Conservation (phyloP, 2,797 vertebrate genomes). For the Gadopsis bispinosus region DNA sequence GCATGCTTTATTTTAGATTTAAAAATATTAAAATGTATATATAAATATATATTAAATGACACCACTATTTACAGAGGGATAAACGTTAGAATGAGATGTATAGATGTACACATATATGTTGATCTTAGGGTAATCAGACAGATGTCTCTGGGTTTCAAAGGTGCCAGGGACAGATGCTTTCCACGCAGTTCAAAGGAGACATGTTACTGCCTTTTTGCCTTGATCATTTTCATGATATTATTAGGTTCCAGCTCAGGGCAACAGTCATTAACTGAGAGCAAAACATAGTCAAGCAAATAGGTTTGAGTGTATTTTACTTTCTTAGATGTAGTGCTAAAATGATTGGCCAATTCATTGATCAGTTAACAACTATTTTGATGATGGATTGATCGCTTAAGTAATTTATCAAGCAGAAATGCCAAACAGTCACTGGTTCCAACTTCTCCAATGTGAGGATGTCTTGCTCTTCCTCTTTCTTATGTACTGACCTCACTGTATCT, state of each 20-base stretch:
- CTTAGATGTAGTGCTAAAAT: background rate
- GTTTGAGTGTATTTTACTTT: conserved; percentile 31
- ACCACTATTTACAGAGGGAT: background rate
- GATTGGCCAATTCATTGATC: background rate
- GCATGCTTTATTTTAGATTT: background rate
- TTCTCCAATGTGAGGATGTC: conserved; percentile 1
- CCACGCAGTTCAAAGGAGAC: conserved; percentile 80
- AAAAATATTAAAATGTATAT: conserved; percentile 6
- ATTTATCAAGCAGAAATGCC: background rate
- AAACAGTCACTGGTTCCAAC: background rate
- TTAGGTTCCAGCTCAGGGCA: conserved; percentile 74
- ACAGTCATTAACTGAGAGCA: conserved; percentile 22
- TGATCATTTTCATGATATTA: conserved; percentile 79
- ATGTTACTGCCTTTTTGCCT: conserved; percentile 72
- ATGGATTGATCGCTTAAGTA: background rate
- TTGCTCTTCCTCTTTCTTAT: background rate
- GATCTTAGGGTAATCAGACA: conserved; percentile 47
- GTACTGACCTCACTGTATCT: background rate
- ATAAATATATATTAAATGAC: background rate
- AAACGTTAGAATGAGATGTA: background rate
- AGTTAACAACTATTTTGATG: background rate
- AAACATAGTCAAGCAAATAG: conserved; percentile 34
- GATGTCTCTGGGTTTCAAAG: conserved; percentile 71
- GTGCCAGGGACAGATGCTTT: conserved; percentile 80
- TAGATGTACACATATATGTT: conserved; percentile 11